These are phyloP conservation scores for Thinocorus orbignyianus DNA, from an alignment of 2,113 vertebrate species.

Conservation along the genomic window DNA sequence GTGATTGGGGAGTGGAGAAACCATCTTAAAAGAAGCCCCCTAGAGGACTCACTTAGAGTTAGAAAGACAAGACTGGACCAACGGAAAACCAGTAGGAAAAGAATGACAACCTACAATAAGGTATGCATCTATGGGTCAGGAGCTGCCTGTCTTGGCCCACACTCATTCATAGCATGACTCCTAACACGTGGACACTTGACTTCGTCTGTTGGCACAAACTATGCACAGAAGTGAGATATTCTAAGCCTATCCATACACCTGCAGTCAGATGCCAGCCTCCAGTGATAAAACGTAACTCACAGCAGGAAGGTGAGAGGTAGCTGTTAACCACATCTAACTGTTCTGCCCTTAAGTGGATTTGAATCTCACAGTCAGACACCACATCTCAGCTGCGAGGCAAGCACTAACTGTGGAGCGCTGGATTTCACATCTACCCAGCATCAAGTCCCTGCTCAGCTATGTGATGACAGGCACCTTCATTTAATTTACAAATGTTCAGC, in stretches of 20 bases:
- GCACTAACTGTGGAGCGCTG: neutral
- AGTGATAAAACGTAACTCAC: neutral
- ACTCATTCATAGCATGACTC: neutral
- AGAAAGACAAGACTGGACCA: neutral
- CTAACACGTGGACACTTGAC: neutral
- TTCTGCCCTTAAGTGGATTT: neutral
- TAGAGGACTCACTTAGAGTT: neutral
- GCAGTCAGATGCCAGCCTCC: neutral
- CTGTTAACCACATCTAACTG: neutral
- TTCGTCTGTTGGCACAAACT: neutral
- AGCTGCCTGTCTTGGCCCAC: neutral
- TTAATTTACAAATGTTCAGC: neutral
- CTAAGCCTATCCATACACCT: neutral
- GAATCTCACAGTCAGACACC: neutral
- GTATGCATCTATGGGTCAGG: neutral
- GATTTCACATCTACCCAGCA: neutral
- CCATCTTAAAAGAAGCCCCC: neutral
- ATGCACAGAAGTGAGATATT: accelerated
- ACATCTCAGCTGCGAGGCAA: neutral
- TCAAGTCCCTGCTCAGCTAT: neutral
- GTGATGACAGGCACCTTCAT: neutral
- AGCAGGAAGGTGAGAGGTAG: neutral
- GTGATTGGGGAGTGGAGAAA: neutral
- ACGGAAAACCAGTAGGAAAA: neutral
- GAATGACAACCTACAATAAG: neutral